Conservation (phyloP, 2,113 vertebrate genomes). For the Phalacrocorax carbo region DNA sequence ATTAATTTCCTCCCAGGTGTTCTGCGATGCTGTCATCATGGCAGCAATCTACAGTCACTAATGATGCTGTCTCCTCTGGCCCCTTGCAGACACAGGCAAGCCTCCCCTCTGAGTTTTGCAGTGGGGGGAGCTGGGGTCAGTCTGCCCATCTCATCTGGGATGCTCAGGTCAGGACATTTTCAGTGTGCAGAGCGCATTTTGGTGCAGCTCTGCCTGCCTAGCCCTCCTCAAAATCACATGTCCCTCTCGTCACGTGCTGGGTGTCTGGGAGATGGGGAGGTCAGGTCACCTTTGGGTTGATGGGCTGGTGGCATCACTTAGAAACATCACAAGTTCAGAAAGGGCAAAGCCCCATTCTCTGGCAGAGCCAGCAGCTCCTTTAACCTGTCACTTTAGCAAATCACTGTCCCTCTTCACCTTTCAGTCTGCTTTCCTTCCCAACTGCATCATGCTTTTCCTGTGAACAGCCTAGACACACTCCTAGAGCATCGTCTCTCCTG, state of each 20-base stretch:
- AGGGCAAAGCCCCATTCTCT: background rate
- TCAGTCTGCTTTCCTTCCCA: background rate
- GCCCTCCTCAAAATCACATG: background rate
- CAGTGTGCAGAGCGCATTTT: rapidly evolving
- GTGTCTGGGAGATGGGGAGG: background rate
- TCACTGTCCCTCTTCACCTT: background rate
- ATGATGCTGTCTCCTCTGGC: background rate
- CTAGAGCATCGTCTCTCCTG: background rate
- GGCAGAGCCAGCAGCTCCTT: background rate
- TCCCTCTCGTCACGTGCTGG: rapidly evolving
- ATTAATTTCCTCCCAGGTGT: background rate
- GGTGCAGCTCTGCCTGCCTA: background rate
- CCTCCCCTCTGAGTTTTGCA: background rate
- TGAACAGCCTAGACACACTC: background rate
- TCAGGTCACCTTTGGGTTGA: background rate
- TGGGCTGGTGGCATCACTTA: background rate
- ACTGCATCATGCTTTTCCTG: background rate
- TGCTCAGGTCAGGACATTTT: background rate
- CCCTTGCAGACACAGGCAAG: background rate
- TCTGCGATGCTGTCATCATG: background rate
- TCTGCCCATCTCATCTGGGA: background rate
- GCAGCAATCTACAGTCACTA: background rate
- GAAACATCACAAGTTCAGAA: background rate
- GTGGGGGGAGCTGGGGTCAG: background rate
- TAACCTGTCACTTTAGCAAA: background rate